Evolutionary conservation across 2,113 vertebrate species (phyloP).

Genomic region (Rhea pennata): DNA sequence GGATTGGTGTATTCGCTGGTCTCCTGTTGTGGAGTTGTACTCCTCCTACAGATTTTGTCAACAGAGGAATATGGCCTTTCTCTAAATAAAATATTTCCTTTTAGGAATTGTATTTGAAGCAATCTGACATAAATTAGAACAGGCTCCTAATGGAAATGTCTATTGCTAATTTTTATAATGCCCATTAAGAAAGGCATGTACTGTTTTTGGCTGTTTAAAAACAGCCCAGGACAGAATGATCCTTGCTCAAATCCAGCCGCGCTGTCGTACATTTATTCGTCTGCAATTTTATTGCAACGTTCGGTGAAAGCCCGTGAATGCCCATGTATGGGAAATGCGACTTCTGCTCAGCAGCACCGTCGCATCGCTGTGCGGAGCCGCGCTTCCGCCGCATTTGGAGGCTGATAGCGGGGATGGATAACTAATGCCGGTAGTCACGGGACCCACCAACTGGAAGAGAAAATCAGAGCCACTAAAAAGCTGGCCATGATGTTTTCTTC

Average conservation of each 20-base stretch:
- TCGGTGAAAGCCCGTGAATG: background rate
- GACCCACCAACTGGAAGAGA: background rate
- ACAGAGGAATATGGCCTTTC: constrained; percentile 30
- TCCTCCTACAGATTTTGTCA: background rate
- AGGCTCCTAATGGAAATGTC: background rate
- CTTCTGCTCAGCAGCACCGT: background rate
- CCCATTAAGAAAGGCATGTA: background rate
- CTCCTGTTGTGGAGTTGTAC: background rate
- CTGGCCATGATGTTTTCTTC: background rate
- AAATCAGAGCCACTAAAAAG: background rate
- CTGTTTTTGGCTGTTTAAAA: constrained; percentile 40
- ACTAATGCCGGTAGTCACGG: background rate
- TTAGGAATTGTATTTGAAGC: background rate
- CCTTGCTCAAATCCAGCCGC: background rate
- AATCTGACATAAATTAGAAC: constrained; percentile 28
- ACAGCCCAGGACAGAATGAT: background rate
- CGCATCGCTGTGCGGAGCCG: background rate
- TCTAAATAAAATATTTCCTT: constrained; percentile 38
- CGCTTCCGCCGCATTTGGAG: background rate
- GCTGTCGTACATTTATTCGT: background rate
- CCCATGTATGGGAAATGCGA: constrained; percentile 20
- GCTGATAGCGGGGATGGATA: background rate
- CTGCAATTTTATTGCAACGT: background rate
- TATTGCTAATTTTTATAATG: constrained; percentile 29
- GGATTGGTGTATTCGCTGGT: background rate